Base-by-base conservation (phyloP, 2,113 vertebrate genomes). In the Notechis scutatus region DNA sequence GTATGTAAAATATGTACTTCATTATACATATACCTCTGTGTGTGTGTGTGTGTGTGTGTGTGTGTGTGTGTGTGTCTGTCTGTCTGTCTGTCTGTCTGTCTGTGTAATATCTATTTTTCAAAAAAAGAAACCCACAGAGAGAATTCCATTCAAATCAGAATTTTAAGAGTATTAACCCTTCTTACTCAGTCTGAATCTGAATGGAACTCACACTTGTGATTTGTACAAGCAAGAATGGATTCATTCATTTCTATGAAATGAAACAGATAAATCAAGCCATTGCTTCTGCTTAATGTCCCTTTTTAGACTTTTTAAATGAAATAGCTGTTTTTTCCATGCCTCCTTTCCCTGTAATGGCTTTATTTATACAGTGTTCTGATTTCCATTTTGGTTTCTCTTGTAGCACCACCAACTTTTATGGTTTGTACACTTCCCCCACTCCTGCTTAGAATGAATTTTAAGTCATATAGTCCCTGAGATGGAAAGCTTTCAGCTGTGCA, bases 401-500 rank as follows among this genome's bases (percentile, higher is more conserved):
- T 52, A 74, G 39, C 42, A 90, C 23, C 12, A 42, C 14, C 81
- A 24, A 0, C 1, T 12, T 50, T 59, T 26, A 34, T 1, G 7
- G 39, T 26, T 9, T 45, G 7, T 85, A 64, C 52, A 23, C 55
- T 88, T 89, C 39, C 50, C 88, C 4, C 50, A 26, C 2, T 0
- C 4, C 1, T 11, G 59, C 26, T n/a, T 42, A 0, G 0, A 85
- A 18, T 5, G 1, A 87, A 10, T 42, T 85, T 87, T 93, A 95
- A 94, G 14, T 55, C 24, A 87, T 3, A 2, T 89, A 50, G 93
- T 87, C 64, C 61, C 54, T 0, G 8, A 85, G 61, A 90, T 47
- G 50, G 56, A 88, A 94, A 93, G 47, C 92, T 59, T 87, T 89
- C 92, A 88, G 81, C 91, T 55, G 42, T 92, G 90, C 90, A 56